These are phyloP conservation scores for Lophotriccus pileatus DNA, from an alignment of 2,797 vertebrate genomes.

Conservation along the genomic window DNA sequence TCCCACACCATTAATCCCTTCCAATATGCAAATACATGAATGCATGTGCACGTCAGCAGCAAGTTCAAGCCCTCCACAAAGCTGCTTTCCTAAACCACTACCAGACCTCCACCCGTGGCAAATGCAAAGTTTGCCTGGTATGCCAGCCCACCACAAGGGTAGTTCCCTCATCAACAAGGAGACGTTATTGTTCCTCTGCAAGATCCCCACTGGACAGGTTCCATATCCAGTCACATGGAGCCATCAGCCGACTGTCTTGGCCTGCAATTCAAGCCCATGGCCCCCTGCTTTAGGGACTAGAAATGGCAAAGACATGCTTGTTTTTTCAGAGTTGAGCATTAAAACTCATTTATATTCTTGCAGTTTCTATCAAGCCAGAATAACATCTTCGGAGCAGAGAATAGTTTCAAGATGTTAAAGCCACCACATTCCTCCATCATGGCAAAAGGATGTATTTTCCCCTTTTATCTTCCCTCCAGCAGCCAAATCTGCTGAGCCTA, in stretches of 20 bases:
- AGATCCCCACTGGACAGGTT: neutral
- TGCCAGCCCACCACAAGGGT: neutral
- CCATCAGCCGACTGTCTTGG: neutral
- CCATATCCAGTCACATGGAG: neutral
- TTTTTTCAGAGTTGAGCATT: neutral
- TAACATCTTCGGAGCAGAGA: neutral
- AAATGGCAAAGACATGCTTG: rapidly evolving
- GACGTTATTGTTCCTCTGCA: neutral
- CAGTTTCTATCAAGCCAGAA: neutral
- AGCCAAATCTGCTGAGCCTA: neutral
- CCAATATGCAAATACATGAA: neutral
- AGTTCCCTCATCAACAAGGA: neutral
- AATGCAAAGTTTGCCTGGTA: neutral
- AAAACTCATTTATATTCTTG: neutral
- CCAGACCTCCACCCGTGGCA: neutral
- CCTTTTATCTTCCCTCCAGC: neutral
- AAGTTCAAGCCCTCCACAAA: neutral
- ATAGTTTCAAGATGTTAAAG: neutral
- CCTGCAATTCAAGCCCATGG: neutral
- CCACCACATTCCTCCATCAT: neutral
- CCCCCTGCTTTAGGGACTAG: neutral
- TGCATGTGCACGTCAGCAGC: neutral
- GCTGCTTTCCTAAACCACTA: neutral
- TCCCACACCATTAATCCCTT: neutral
- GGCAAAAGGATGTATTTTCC: neutral